phyloP scores from a whole-genome alignment of 1,140 invertebrate genomes.

The Paracyclopina nana region DNA sequence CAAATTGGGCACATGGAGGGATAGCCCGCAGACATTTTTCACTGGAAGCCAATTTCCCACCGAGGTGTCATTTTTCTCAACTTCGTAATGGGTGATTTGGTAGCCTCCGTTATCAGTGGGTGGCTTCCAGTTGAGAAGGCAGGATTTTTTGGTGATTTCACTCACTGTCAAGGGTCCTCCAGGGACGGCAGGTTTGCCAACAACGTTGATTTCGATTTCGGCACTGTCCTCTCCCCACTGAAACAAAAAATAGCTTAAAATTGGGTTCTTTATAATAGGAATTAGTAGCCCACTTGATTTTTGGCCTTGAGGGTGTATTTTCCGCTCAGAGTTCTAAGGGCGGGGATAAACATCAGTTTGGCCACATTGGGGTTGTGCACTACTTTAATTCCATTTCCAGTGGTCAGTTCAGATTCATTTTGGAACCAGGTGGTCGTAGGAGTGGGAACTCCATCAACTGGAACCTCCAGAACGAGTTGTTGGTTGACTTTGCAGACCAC shows the following conservation, averaged over 20 bases:
- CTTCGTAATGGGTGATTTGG: conserved; percentile 75
- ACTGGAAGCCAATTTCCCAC: conserved; percentile 82
- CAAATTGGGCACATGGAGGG: conserved; percentile 73
- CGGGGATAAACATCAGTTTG: conserved; percentile 63
- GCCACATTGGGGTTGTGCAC: conserved; percentile 71
- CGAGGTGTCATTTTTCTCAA: conserved; percentile 84
- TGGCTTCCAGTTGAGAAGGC: conserved; percentile 87
- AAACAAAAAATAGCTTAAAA: too few relatives aligned
- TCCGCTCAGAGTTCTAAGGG: conserved; percentile 60
- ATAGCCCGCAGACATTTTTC: conserved; percentile 54
- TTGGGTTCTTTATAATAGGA: too few relatives aligned
- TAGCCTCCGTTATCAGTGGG: conserved; percentile 96
- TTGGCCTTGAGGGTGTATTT: conserved; percentile 76
- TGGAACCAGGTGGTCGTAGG: conserved; percentile 76
- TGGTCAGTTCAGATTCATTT: conserved; percentile 52
- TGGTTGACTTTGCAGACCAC: conserved; percentile 61
- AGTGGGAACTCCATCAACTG: conserved; percentile 79
- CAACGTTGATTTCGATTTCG: conserved; percentile 61
- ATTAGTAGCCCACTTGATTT: conserved; percentile 75
- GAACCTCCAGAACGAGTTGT: conserved; percentile 68
- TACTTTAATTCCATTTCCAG: conserved; percentile 45
- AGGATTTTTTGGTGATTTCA: conserved; percentile 75
- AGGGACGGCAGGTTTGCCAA: conserved; percentile 69
- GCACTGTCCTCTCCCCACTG: conserved; percentile 88
- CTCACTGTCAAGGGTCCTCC: conserved; percentile 80